Evolutionary conservation across 2,113 vertebrate genomes (phyloP).

Genomic region (Gulo gulo): DNA sequence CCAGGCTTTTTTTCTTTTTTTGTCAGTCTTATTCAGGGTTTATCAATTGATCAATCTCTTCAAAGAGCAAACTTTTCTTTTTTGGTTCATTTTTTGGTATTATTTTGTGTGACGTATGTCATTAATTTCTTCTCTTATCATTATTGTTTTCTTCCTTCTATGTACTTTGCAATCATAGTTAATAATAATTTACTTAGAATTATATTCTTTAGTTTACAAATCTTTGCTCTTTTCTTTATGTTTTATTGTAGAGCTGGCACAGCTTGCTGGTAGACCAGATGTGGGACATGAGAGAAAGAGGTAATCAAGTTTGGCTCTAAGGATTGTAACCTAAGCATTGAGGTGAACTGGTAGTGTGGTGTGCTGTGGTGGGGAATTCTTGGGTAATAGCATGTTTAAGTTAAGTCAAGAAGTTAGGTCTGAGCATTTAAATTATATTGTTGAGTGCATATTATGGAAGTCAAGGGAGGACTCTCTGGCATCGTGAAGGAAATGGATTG

Average conservation of each 20-base stretch:
- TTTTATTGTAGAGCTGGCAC: neutral
- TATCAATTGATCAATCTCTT: neutral
- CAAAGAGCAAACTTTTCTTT: neutral
- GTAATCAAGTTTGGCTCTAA: neutral
- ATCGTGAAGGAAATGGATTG: neutral
- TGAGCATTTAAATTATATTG: neutral
- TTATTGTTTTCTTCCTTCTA: neutral
- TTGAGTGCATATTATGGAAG: neutral
- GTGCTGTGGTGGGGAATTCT: neutral
- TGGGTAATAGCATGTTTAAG: neutral
- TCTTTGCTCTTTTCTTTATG: neutral
- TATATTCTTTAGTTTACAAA: neutral
- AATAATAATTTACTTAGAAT: constrained; percentile 23
- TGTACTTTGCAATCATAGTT: neutral
- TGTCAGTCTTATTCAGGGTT: neutral
- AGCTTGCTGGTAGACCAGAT: neutral
- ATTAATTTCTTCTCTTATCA: neutral
- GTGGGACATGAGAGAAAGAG: neutral
- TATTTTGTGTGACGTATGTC: neutral
- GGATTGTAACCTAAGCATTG: neutral
- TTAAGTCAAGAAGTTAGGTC: neutral
- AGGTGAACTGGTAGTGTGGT: neutral
- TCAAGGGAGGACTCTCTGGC: neutral
- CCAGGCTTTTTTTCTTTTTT: neutral
- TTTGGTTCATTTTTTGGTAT: neutral